Base-by-base conservation (phyloP, 2,113 vertebrate genomes). In the Cinclus cinclus region DNA sequence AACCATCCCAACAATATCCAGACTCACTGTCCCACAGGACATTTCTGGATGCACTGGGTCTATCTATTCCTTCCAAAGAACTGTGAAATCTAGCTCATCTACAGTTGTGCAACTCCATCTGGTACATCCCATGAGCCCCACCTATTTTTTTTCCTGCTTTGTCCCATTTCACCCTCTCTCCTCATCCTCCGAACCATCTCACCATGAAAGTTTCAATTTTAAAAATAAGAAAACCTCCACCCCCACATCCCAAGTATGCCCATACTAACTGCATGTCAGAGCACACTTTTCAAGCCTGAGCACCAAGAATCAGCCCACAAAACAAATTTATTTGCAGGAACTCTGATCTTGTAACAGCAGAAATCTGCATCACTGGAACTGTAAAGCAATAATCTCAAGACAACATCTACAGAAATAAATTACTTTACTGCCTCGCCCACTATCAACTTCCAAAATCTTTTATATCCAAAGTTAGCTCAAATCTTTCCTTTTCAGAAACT, bases 281-380 rank as follows among this genome's bases (percentile, higher is more conserved):
- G 12, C 8, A 70, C 14, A 11, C 17, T 31, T 39, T 50, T 87
- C 47, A 75, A n/a, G 44, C 18, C 64, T 20, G 12, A 78, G 11
- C 47, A 71, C 56, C 49, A 82, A 25, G 30, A 95, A 64, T 2
- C 14, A 73, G 28, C 49, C 33, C 20, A 44, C 15, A 58, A 49
- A 62, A 53, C n/a, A 56, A 89, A 70, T 11, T 33, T 30, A 13
- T 23, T 47, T 75, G 35, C 23, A 84, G 42, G 14, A 91, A 41
- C 25, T n/a, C 3, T 6, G 0, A 30, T 33, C 13, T 62, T 42
- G 73, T 42, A 64, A 55, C 39, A 87, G 19, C 52, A 71, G 23
- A 4, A 84, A 52, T 24, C 15, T 11, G 0, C 15, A 62, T 3
- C 0, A 0, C 30, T 71, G 33, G 22, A 90, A 55, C 35, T 37